Evolutionary conservation across 1,140 invertebrate species (phyloP).

Genomic region (Notospermus geniculatus): DNA sequence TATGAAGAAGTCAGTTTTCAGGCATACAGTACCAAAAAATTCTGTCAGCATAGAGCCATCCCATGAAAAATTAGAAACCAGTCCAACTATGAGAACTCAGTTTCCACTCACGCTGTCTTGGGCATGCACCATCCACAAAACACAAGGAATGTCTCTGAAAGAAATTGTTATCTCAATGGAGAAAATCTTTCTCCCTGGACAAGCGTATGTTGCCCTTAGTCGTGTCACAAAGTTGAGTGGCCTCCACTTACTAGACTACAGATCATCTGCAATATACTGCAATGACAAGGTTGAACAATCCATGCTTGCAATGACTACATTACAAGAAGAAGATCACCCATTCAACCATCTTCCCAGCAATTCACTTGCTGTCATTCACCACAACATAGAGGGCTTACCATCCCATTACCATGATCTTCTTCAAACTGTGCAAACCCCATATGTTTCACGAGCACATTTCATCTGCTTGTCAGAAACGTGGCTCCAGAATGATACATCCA

Average conservation of each 20-base stretch:
- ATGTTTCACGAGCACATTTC: too few species aligned
- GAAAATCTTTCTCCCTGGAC: neutral
- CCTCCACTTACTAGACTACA: conserved; percentile 4
- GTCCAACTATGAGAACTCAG: conserved; percentile 1
- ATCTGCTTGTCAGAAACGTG: conserved; percentile 15
- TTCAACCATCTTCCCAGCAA: too few species aligned
- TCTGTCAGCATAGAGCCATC: too few species aligned
- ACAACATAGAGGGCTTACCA: too few species aligned
- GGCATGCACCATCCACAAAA: too few species aligned
- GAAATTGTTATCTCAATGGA: conserved; percentile 14
- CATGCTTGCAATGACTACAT: neutral
- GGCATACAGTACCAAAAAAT: too few species aligned
- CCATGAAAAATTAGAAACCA: neutral
- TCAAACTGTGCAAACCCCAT: too few species aligned
- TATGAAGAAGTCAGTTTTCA: too few species aligned
- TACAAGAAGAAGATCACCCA: neutral
- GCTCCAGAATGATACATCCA: conserved; percentile 3
- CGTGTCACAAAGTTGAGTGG: too few species aligned
- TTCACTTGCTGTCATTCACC: too few species aligned
- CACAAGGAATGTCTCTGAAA: conserved; percentile 14
- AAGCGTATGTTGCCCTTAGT: too few species aligned
- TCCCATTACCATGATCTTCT: too few species aligned
- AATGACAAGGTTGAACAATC: neutral
- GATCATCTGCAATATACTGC: conserved; percentile 7
- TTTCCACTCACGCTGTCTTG: conserved; percentile 13